Evolutionary conservation across 1,140 invertebrate species (phyloP), one percentile per base, ranked within the genome.

Genomic region (Antheraea mylitta): DNA sequence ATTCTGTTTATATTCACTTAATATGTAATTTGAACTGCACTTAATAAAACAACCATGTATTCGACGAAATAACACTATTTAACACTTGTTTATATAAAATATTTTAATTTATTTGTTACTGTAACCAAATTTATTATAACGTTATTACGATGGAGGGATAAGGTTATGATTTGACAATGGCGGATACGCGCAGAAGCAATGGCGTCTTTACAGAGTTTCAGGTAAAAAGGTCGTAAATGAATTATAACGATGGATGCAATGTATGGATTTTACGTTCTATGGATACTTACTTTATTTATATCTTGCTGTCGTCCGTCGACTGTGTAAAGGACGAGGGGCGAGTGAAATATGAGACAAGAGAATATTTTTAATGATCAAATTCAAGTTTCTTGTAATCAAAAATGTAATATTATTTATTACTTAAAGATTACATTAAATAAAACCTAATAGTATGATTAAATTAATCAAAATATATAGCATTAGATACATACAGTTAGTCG

Each of bases 181-280:
- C 66, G 62, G 69, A 68, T 74, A 70, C 82, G 86, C 86, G 86
- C 86, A 87, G 83, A 76, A 80, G 82, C 85, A 81, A 71, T 81
- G 68, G 68, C 69, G 58, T 63, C 78, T 81, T 78, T 78, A 77
- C 73, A 64, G 68, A 48, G 66, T 66, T 53, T 67, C 85, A 85
- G 83, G 83, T 86, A 85, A 69, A 76, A 79, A 76, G 74, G 69
- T 77, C 78, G 66, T 79, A 75, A 73, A 77, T 69, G 70, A 66
- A 68, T 65, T 53, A 53, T 16, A 53, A 53, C 45, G 45, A 16
- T 53, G 38, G 38, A 42, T 71, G 70, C 74, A 66, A 72, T 70
- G 72, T 78, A 83, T 75, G 58, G 75, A 79, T 78, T 83, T 80
- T 78, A 60, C 68, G 64, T 42, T 53, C 45, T 53, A 53, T 53